Evolutionary conservation across 2,888 invertebrate genomes (phyloP), one percentile per base, ranked within the genome.

Genomic region (Chouioia cunea): DNA sequence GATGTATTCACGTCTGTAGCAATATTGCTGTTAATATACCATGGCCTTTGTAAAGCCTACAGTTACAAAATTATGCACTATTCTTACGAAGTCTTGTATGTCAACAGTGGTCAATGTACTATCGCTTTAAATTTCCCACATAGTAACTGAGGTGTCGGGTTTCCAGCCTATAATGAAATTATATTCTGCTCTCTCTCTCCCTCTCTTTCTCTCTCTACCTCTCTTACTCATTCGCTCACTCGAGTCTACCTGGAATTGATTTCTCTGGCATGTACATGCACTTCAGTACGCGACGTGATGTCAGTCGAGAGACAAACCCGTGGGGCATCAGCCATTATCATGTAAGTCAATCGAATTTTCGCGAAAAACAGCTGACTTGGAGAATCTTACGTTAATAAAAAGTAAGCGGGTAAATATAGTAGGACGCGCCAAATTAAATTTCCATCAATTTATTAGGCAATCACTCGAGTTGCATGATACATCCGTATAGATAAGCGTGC

Each of bases 91-190:
- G 56, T 20, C 53, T 53, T 36, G n/a, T 16, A 36, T 56, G 36
- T 27, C 36, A 10, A 2, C 36, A 4, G 27, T 44, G 54, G 54
- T 56, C 50, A 65, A 62, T 56, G 50, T 23, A 59, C 53, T 53
- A 46, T 71, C 59, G 43, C 46, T 71, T 67, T 48, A 16, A 59
- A 64, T 67, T 64, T 64, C 27, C 58, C 50, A 66, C 53, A 46
- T 15, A 10, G 16, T 18, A 14, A 14, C 44, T 46, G 77, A 77
- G 76, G 82, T 78, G 76, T 84, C 78, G 72, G 79, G 79, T 83
- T 84, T 80, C 65, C 81, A 83, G 82, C 83, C 79, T 78, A 82
- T 84, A 84, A 84, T 83, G 76, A 77, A 81, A 84, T 84, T 83
- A 84, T 75, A 77, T 77, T 77, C 75, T 73, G 65, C 64, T 44